Conservation (phyloP, 2,888 invertebrate genomes). For the Rhogogaster chlorosoma region DNA sequence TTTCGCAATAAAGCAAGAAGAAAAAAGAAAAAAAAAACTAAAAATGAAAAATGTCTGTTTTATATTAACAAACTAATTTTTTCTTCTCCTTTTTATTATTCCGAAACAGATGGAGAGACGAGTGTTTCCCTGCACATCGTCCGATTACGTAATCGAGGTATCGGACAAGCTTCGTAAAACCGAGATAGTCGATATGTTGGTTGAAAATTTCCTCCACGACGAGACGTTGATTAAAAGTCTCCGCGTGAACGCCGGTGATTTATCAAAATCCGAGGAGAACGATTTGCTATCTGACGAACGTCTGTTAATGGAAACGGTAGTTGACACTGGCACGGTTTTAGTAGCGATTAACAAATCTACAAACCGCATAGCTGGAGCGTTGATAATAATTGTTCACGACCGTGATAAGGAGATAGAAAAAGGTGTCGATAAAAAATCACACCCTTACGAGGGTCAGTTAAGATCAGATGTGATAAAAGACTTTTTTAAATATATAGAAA, state of each 20-base stretch:
- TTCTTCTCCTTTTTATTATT: background rate
- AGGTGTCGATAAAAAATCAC: background rate
- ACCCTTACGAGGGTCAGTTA: constrained; percentile 18
- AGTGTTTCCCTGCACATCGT: background rate
- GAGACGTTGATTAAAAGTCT: constrained; percentile 35
- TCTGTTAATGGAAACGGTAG: constrained; percentile 10
- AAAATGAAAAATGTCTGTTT: background rate
- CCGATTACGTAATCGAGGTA: constrained; percentile 33
- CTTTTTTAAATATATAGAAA: background rate
- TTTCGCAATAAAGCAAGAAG: background rate
- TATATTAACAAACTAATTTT: background rate
- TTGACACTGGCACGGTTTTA: background rate
- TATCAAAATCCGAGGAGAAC: background rate
- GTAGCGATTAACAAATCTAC: constrained; percentile 37
- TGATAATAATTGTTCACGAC: background rate
- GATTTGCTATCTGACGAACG: background rate
- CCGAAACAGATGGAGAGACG: constrained; percentile 5
- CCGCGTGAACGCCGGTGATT: background rate
- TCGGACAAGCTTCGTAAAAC: constrained; percentile 19
- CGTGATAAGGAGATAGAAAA: background rate
- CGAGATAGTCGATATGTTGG: constrained; percentile 37
- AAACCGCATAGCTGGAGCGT: background rate
- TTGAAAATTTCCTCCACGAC: constrained; percentile 30
- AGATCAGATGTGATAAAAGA: constrained; percentile 1
- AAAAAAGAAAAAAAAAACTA: background rate